A percentile compares a stretch with the other conserved stretches of the same genome.
Evolutionary conservation across 1,140 invertebrate genomes (phyloP).

Genomic region (Diprion similis): DNA sequence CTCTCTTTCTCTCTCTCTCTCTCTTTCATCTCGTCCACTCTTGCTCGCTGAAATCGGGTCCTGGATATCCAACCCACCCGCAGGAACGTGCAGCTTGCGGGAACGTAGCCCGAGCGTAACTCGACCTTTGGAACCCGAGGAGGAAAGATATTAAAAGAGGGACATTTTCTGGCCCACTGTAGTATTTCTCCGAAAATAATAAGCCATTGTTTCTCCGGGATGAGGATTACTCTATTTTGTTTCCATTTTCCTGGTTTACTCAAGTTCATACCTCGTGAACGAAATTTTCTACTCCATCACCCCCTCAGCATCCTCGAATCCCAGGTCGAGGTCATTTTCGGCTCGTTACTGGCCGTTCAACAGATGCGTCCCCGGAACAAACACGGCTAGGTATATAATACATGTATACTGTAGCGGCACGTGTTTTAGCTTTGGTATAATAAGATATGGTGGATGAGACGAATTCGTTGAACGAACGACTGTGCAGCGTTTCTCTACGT

Average conservation of each 20-base stretch:
- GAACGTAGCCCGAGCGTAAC: background rate
- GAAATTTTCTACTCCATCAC: too few relatives aligned
- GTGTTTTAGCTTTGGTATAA: background rate
- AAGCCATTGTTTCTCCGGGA: background rate
- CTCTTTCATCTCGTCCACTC: background rate
- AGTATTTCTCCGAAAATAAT: background rate
- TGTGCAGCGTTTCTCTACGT: background rate
- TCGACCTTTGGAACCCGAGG: background rate
- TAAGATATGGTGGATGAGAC: background rate
- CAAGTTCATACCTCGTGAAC: too few relatives aligned
- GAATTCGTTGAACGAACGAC: background rate
- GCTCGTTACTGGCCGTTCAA: background rate
- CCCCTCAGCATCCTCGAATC: background rate
- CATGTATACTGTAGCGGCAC: background rate
- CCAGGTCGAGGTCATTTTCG: background rate
- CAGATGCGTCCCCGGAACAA: conserved; percentile 1
- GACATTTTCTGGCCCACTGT: background rate
- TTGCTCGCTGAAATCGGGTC: conserved; percentile 10
- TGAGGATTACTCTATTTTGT: too few relatives aligned
- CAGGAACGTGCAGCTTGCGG: background rate
- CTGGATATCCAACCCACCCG: background rate
- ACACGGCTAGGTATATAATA: background rate
- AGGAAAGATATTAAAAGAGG: background rate
- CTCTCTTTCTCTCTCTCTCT: conserved; percentile 21
- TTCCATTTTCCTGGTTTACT: too few relatives aligned